Conservation (phyloP, 2,113 vertebrate genomes). For the Baryphthengus martii region DNA sequence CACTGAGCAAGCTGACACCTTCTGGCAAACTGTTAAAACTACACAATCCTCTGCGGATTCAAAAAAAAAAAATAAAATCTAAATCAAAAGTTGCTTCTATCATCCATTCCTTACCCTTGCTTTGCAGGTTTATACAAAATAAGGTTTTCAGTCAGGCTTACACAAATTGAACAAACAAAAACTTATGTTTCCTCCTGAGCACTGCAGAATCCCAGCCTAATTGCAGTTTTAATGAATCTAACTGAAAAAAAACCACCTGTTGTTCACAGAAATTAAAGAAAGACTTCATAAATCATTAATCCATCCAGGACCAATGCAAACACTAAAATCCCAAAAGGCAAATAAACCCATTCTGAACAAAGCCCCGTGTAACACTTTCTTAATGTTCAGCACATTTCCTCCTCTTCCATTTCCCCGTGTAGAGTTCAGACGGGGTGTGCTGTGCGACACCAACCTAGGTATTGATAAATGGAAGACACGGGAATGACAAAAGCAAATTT, state of each 20-base stretch:
- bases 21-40: conserved; percentile 34
- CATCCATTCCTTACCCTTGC: background rate
- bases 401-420: background rate
- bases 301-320: background rate
- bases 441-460: background rate
- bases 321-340: background rate
- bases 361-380: background rate
- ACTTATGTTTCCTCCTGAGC: background rate
- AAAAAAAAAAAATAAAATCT: too few relatives aligned
- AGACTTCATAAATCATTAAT: background rate
- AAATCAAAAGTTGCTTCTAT: background rate
- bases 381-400: background rate
- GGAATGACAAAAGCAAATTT: background rate
- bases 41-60: background rate
- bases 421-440: background rate
- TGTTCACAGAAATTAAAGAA: background rate
- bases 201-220: background rate
- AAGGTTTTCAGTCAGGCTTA: background rate
- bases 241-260: background rate
- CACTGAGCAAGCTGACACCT: conserved; percentile 45
- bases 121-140: background rate
- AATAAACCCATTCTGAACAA: background rate
- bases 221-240: background rate
- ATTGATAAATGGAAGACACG: background rate
- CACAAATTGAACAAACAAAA: background rate